These are phyloP conservation scores for Zeus faber DNA, from an alignment of 2,113 vertebrate species.

Conservation along the genomic window DNA sequence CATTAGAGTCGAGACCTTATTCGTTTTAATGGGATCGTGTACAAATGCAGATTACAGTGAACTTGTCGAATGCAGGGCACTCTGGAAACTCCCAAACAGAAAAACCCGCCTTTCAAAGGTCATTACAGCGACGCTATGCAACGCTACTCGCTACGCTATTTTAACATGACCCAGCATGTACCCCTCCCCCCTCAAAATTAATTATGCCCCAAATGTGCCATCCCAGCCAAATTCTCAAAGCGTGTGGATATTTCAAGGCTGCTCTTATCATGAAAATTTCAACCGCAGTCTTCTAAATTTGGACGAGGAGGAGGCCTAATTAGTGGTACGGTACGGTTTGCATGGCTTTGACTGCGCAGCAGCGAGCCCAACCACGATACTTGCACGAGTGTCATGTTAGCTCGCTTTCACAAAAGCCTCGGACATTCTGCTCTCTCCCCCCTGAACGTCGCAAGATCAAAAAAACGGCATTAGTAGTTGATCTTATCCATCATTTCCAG, in stretches of 20 bases:
- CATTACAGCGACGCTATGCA: too few relatives aligned
- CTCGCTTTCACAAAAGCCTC: conserved; percentile 44
- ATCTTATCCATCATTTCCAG: too few relatives aligned
- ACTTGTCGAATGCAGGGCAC: too few relatives aligned
- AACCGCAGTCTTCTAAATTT: conserved; percentile 55
- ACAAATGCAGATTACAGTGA: too few relatives aligned
- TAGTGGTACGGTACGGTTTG: conserved; percentile 55
- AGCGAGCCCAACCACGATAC: conserved; percentile 28
- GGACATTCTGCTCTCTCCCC: conserved; percentile 9
- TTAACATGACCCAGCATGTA: conserved; percentile 16
- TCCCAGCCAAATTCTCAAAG: conserved; percentile 41
- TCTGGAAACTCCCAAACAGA: too few relatives aligned
- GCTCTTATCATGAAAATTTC: conserved; percentile 35
- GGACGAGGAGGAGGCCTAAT: conserved; percentile 53
- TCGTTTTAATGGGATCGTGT: too few relatives aligned
- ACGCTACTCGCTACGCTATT: too few relatives aligned
- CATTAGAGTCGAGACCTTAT: too few relatives aligned
- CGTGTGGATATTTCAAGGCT: conserved; percentile 51
- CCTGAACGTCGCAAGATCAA: too few relatives aligned
- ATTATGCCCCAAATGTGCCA: conserved; percentile 58
- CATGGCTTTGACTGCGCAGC: conserved; percentile 41
- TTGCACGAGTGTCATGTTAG: too few relatives aligned
- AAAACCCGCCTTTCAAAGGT: too few relatives aligned
- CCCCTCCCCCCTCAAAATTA: conserved; percentile 39
- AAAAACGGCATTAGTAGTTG: too few relatives aligned